These are phyloP conservation scores for Paramormyrops kingsleyae DNA, from an alignment of 2,113 vertebrate genomes.

Conservation along the genomic window DNA sequence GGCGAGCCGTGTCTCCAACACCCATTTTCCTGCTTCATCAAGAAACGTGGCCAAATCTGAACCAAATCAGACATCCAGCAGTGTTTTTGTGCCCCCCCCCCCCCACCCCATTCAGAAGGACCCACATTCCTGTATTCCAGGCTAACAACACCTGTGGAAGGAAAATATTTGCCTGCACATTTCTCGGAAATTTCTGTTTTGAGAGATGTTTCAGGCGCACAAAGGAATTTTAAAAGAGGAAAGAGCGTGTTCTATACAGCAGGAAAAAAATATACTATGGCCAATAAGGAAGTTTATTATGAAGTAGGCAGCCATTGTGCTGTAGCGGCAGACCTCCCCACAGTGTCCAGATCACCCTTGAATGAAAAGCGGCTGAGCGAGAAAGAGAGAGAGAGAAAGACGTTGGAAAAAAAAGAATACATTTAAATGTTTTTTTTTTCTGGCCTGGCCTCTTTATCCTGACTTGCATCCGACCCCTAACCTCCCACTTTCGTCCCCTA, in stretches of 20 bases:
- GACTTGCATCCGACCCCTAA: slow-evolving; percentile 63
- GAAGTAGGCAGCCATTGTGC: slow-evolving; percentile 45
- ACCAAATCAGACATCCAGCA: not conserved
- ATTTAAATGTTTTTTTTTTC: slow-evolving; percentile 49
- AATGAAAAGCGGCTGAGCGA: slow-evolving; percentile 41
- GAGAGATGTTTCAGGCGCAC: slow-evolving; percentile 39
- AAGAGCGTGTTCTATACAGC: slow-evolving; percentile 28
- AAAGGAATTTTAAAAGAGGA: slow-evolving; percentile 23
- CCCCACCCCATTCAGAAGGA: not conserved
- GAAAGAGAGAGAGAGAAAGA: slow-evolving; percentile 30
- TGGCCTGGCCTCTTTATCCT: slow-evolving; percentile 51
- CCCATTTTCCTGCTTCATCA: not conserved
- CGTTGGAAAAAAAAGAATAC: slow-evolving; percentile 33
- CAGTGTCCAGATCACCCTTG: slow-evolving; percentile 45
- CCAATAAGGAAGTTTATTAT: slow-evolving; percentile 48
- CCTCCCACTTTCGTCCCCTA: slow-evolving; percentile 64
- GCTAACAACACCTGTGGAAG: slow-evolving; percentile 40
- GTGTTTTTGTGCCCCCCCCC: not conserved
- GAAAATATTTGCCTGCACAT: slow-evolving; percentile 34
- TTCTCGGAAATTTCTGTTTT: slow-evolving; percentile 11
- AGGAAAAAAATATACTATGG: slow-evolving; percentile 27
- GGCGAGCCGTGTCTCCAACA: not conserved
- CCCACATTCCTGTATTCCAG: slow-evolving; percentile 24
- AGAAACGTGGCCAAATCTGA: not conserved
- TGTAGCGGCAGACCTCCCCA: slow-evolving; percentile 38